Percentiles rank a stretch among this genome's conserved stretches.
These are phyloP conservation scores for Ovis aries DNA, from an alignment of 2,113 vertebrate species.

Conservation along the genomic window DNA sequence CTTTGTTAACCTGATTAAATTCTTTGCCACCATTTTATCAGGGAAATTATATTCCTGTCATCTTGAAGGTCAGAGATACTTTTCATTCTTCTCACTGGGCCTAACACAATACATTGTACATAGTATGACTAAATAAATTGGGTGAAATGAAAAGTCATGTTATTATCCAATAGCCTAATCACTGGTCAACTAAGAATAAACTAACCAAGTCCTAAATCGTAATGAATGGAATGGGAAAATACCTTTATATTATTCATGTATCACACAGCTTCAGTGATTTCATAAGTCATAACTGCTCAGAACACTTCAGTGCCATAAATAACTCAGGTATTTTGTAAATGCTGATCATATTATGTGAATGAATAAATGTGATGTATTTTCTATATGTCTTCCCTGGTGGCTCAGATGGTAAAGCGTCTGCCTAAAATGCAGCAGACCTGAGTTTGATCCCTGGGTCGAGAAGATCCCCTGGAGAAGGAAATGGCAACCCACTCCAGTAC, in stretches of 20 bases:
- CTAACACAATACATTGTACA: not conserved
- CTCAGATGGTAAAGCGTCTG: not conserved
- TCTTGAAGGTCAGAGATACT: not conserved
- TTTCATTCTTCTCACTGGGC: not conserved
- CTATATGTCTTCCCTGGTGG: not conserved
- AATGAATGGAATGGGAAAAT: not conserved
- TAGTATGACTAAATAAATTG: not conserved
- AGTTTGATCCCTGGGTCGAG: not conserved
- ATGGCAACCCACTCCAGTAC: not conserved
- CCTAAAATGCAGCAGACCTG: not conserved
- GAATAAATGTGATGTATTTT: not conserved
- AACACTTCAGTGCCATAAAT: not conserved
- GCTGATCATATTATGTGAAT: not conserved
- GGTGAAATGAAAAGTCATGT: not conserved
- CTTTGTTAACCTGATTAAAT: not conserved
- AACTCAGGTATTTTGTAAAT: not conserved
- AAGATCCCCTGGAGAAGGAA: not conserved
- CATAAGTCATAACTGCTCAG: not conserved
- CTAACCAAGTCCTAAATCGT: not conserved
- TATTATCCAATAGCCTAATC: not conserved
- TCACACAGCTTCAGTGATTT: not conserved
- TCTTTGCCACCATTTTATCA: not conserved
- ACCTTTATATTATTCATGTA: not conserved
- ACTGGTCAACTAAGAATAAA: not conserved
- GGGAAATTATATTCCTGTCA: not conserved